Evolutionary conservation across 2,888 invertebrate species (phyloP).

Genomic region (Lycophotia porphyrea): DNA sequence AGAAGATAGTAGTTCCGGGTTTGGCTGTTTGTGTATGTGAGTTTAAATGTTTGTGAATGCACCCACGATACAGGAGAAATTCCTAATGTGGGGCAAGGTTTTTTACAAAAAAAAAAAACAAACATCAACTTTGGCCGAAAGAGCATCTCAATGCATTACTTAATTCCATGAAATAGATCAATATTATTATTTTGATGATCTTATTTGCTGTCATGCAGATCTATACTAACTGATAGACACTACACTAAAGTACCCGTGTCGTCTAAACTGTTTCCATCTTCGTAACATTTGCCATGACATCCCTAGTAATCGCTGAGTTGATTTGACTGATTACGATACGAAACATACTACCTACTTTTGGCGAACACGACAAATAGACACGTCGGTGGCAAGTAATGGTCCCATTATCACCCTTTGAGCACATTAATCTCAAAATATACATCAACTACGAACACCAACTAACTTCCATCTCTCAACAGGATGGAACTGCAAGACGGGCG

Average conservation of each 20-base stretch:
- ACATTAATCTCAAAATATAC: background rate
- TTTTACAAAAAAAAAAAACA: too few relatives aligned
- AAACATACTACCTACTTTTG: background rate
- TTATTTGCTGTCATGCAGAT: background rate
- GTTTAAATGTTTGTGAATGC: too few relatives aligned
- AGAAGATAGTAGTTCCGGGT: too few relatives aligned
- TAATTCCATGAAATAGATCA: background rate
- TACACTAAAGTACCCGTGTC: background rate
- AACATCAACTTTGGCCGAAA: background rate
- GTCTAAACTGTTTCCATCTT: background rate
- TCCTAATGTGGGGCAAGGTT: too few relatives aligned
- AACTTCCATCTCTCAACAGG: constrained; percentile 68
- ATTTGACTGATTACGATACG: background rate
- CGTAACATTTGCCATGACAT: background rate
- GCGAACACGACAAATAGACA: background rate
- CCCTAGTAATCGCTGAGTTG: background rate
- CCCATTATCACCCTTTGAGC: background rate
- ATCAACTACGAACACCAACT: background rate
- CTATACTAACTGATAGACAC: background rate
- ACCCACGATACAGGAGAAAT: too few relatives aligned
- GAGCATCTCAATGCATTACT: background rate
- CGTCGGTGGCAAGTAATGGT: background rate
- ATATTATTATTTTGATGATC: background rate
- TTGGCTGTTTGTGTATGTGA: too few relatives aligned
- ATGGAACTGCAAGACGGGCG: constrained; percentile 88